These are phyloP conservation scores for Sardinella longiceps DNA, from an alignment of 2,797 vertebrate species.

Conservation along the genomic window DNA sequence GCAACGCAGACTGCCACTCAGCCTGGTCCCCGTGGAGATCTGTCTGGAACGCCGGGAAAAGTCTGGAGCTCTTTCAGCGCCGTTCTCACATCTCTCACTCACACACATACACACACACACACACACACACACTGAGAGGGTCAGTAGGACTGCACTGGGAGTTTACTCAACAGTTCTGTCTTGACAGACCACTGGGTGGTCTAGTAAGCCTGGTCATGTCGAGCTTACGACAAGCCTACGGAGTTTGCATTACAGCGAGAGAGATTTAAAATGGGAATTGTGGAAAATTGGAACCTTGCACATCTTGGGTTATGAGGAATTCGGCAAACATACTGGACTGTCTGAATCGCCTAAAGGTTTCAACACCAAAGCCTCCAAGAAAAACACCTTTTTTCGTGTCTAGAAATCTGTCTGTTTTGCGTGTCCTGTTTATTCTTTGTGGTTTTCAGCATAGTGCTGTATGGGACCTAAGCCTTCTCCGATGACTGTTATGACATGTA, in stretches of 20 bases:
- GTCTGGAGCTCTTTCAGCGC: conserved; percentile 7
- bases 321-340: neutral
- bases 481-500: conserved; percentile 1
- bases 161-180: neutral
- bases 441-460: neutral
- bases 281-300: conserved; percentile 13
- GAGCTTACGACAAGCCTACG: neutral
- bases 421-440: neutral
- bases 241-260: neutral
- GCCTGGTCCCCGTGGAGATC: neutral
- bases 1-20: conserved; percentile 5
- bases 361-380: neutral
- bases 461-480: neutral
- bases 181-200: conserved; percentile 2
- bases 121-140: neutral
- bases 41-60: neutral
- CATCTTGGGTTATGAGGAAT: neutral
- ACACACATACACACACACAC: conserved; percentile 2
- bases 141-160: neutral
- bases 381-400: neutral
- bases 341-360: neutral
- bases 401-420: neutral
- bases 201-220: neutral
- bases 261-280: neutral
- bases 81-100: conserved; percentile 1